Conservation (phyloP, 2,888 invertebrate species). For the Balanococcus diminutus region DNA sequence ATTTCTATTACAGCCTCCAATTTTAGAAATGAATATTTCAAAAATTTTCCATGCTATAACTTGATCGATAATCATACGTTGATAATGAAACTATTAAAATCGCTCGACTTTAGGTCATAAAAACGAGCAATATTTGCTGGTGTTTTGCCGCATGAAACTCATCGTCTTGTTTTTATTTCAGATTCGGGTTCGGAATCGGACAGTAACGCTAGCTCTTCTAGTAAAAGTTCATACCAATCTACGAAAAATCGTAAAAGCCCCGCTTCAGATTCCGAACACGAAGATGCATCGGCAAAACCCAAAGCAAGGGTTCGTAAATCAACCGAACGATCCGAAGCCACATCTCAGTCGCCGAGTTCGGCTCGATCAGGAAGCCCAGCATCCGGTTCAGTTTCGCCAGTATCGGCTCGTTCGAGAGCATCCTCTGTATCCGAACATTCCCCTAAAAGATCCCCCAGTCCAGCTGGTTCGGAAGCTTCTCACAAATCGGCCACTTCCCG, state of each 20-base stretch:
- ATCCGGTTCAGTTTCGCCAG: constrained; percentile 25
- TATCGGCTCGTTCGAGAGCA: constrained; percentile 37
- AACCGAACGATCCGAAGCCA: background rate
- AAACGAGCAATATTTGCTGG: background rate
- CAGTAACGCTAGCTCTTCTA: constrained; percentile 50
- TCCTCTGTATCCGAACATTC: constrained; percentile 34
- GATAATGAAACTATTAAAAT: background rate
- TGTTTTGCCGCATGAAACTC: background rate
- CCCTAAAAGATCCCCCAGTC: constrained; percentile 37
- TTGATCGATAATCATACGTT: too few species aligned
- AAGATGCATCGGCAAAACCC: background rate
- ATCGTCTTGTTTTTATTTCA: background rate
- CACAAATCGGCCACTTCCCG: constrained; percentile 56
- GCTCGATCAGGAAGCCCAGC: background rate
- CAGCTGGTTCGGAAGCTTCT: constrained; percentile 44
- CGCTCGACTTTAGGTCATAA: background rate
- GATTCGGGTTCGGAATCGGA: constrained; percentile 52
- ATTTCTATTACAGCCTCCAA: background rate
- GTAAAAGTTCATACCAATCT: constrained; percentile 34
- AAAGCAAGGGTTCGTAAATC: constrained; percentile 18
- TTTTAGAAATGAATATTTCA: too few species aligned
- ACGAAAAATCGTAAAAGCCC: background rate
- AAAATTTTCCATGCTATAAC: too few species aligned
- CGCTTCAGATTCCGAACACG: background rate
- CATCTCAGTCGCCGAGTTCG: constrained; percentile 12